These are phyloP conservation scores for Amblyraja radiata DNA, from an alignment of 2,797 vertebrate species.

Conservation along the genomic window DNA sequence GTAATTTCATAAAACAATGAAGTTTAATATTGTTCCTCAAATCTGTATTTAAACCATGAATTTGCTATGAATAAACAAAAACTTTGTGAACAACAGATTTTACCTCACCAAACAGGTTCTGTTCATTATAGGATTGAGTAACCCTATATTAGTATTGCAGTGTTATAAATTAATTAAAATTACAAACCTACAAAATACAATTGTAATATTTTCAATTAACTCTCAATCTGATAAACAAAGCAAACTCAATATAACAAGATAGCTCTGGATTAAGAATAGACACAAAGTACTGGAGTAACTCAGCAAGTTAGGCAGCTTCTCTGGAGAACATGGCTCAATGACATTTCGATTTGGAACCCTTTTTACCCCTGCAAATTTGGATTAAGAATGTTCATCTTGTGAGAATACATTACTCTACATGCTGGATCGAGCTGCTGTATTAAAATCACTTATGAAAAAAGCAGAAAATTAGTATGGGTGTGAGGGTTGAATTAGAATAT, in stretches of 20 bases:
- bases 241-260: background rate
- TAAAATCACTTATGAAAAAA: background rate
- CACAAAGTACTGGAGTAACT: no score
- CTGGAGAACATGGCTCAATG: no score
- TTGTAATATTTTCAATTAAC: background rate
- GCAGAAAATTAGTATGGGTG: background rate
- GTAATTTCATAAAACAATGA: background rate
- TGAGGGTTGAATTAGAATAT: background rate
- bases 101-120: background rate
- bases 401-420: background rate
- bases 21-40: background rate
- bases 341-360: no score
- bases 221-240: background rate
- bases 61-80: background rate
- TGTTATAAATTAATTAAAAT: background rate
- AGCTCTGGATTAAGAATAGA: background rate
- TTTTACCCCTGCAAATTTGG: no score
- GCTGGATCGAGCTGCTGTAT: background rate
- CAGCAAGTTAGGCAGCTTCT: no score
- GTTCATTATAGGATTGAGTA: background rate
- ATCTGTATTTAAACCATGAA: background rate
- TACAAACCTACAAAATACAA: background rate
- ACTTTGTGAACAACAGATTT: background rate
- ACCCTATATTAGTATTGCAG: background rate
- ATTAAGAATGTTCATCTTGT: background rate